phyloP scores from a whole-genome alignment of 2,113 vertebrate genomes.

The Salvelinus sp. region DNA sequence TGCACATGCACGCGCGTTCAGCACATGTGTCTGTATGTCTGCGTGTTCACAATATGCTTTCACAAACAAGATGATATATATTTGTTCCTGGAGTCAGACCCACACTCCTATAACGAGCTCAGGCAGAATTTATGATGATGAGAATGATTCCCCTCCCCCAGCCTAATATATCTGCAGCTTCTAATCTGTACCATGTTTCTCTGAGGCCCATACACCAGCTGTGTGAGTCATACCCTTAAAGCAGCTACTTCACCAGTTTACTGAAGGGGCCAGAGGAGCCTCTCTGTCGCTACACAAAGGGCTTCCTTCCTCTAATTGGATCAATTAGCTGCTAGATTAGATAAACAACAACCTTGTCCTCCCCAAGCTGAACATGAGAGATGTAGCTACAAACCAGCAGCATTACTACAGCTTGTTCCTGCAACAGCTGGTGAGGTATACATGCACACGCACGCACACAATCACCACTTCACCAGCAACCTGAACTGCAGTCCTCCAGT shows the following conservation, averaged over 20 bases:
- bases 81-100: conserved; percentile 29
- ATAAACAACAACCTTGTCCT: conserved; percentile 45
- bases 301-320: conserved; percentile 44
- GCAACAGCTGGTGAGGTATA: neutral
- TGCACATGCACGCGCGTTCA: conserved; percentile 13
- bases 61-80: conserved; percentile 35
- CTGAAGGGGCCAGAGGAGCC: conserved; percentile 22
- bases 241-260: conserved; percentile 7
- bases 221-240: conserved; percentile 41
- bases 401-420: neutral
- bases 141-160: conserved; percentile 36
- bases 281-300: conserved; percentile 20
- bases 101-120: conserved; percentile 28
- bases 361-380: neutral
- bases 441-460: neutral
- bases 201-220: conserved; percentile 44
- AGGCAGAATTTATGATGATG: conserved; percentile 33
- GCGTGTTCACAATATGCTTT: neutral
- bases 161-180: neutral
- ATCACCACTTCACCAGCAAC: neutral
- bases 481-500: neutral
- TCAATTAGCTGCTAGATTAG: conserved; percentile 53
- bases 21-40: no score
- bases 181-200: neutral
- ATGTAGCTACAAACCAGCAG: neutral